phyloP scores from a whole-genome alignment of 2,888 invertebrate species.

The Amblyteles armatorius region DNA sequence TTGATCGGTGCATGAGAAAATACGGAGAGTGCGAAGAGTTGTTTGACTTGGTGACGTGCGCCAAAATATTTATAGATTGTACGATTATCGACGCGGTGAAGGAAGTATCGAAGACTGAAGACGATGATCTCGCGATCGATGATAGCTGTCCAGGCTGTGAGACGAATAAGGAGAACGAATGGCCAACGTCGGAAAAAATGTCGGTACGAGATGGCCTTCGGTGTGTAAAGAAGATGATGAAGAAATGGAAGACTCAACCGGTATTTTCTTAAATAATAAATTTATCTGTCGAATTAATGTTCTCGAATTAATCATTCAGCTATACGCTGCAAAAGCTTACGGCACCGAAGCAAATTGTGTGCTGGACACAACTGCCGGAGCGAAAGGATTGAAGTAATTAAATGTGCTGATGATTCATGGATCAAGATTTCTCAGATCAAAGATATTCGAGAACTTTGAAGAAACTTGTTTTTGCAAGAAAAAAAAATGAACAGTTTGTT shows the following conservation, averaged over 20 bases:
- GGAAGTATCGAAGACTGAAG: conserved; percentile 44
- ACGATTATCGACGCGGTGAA: conserved; percentile 52
- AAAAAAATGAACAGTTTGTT: conserved; percentile 13
- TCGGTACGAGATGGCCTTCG: conserved; percentile 59
- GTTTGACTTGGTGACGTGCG: neutral
- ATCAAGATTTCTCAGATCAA: neutral
- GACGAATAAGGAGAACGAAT: conserved; percentile 55
- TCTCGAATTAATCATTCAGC: neutral
- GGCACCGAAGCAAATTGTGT: neutral
- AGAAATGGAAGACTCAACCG: conserved; percentile 73
- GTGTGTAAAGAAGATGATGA: conserved; percentile 73
- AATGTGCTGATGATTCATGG: neutral
- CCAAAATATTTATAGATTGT: conserved; percentile 61
- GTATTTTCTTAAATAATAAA: conserved; percentile 65
- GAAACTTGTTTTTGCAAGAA: neutral
- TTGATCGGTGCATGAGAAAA: neutral
- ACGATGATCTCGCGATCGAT: neutral
- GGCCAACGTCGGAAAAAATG: conserved; percentile 71
- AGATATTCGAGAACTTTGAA: neutral
- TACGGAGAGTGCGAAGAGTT: neutral
- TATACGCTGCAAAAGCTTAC: neutral
- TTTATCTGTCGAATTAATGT: neutral
- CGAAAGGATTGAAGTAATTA: neutral
- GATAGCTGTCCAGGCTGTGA: conserved; percentile 43
- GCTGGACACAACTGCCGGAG: neutral